These are phyloP conservation scores for Alosa alosa DNA, from an alignment of 2,113 vertebrate species.

Conservation along the genomic window DNA sequence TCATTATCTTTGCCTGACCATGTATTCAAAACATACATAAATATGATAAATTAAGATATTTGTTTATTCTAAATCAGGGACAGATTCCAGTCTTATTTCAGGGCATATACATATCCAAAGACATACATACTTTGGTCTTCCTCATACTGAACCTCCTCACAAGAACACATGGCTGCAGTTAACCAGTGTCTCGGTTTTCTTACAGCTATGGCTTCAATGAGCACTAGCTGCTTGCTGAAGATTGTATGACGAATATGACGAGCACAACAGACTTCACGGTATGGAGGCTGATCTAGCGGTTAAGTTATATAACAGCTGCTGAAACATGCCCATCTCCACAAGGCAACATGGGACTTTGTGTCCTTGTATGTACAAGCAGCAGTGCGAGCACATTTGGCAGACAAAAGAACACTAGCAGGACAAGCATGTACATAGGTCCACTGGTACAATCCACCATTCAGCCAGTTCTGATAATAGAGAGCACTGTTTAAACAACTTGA, in stretches of 20 bases:
- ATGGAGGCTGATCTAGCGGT: neutral
- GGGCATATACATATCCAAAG: no score
- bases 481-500: neutral
- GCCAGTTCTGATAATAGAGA: neutral
- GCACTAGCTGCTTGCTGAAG: no score
- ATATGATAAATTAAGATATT: no score
- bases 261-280: neutral
- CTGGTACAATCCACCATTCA: neutral
- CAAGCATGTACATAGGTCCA: neutral
- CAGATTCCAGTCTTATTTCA: no score
- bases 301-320: neutral
- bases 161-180: no score
- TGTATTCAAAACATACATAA: no score
- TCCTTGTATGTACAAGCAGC: neutral
- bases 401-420: neutral
- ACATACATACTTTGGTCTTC: no score
- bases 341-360: conserved; percentile 7
- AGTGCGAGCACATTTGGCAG: neutral
- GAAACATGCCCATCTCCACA: neutral
- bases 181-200: no score
- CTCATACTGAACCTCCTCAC: no score
- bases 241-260: no score
- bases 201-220: no score
- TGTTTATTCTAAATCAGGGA: no score
- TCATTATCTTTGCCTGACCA: neutral